phyloP scores from a whole-genome alignment of 1,140 invertebrate genomes.

The Cepaea nemoralis region DNA sequence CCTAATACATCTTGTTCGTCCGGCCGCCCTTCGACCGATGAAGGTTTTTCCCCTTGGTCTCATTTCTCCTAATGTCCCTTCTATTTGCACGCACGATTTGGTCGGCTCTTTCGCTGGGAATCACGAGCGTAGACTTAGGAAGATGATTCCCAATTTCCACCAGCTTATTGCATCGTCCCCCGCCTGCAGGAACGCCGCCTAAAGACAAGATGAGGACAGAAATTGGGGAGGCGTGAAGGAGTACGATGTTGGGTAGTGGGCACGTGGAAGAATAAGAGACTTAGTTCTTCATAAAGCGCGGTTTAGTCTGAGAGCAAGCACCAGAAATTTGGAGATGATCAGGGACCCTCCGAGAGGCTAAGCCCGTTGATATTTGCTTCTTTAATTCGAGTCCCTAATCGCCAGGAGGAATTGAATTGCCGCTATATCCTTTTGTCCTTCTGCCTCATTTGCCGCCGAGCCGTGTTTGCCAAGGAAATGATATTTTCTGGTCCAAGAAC shows the following conservation, averaged over 20 bases:
- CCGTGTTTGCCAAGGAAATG: conserved; percentile 40
- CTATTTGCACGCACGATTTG: conserved; percentile 40
- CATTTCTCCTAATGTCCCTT: conserved; percentile 6
- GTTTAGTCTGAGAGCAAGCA: conserved; percentile 30
- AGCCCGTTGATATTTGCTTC: conserved; percentile 41
- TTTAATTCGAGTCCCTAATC: conserved; percentile 42
- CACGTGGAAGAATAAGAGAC: background rate
- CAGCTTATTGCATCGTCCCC: conserved; percentile 22
- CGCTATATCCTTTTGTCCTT: conserved; percentile 40
- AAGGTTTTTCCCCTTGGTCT: background rate
- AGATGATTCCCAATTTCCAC: conserved; percentile 32
- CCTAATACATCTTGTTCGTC: conserved; percentile 25
- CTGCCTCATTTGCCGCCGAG: conserved; percentile 36
- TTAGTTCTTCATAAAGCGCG: conserved; percentile 2
- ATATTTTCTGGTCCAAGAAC: conserved; percentile 35
- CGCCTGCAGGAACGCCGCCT: background rate
- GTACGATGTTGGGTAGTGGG: background rate
- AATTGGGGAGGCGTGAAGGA: conserved; percentile 7
- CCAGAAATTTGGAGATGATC: conserved; percentile 20
- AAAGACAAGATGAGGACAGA: background rate
- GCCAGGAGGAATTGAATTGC: conserved; percentile 38
- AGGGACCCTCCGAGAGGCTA: background rate
- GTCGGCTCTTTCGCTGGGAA: background rate
- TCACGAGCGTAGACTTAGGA: conserved; percentile 14
- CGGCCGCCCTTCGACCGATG: background rate